Conservation (phyloP, 2,797 vertebrate species). For the Falco berigora region DNA sequence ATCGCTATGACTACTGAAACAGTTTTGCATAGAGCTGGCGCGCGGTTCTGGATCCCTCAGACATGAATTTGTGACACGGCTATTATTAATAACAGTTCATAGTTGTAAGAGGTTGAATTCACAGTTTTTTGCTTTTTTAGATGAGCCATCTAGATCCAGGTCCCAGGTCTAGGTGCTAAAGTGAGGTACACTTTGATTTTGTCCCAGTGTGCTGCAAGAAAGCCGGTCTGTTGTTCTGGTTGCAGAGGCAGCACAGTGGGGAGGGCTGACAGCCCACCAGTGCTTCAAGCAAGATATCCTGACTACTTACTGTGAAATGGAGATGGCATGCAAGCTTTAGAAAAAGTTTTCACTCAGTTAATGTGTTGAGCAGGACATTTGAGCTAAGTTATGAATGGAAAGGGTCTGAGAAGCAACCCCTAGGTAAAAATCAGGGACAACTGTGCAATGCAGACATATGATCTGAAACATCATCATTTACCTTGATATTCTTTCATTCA, state of each 20-base stretch:
- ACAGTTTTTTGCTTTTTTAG: not conserved
- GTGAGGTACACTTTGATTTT: not conserved
- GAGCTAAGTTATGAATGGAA: not conserved
- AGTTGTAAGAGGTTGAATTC: not conserved
- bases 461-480: not conserved
- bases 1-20: not conserved
- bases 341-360: not conserved
- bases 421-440: not conserved
- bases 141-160: not conserved
- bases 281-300: not conserved
- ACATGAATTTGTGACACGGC: not conserved
- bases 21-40: not conserved
- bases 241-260: not conserved
- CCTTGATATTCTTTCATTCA: not conserved
- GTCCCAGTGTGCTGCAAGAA: not conserved
- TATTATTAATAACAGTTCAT: not conserved
- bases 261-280: not conserved
- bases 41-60: not conserved
- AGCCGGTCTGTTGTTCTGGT: not conserved
- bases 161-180: not conserved
- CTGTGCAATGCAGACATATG: not conserved
- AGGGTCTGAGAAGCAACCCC: not conserved
- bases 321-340: not conserved
- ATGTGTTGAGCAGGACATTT: not conserved
- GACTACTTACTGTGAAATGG: not conserved